Conservation (phyloP, 2,888 invertebrate genomes). For the Salpingus planirostris region DNA sequence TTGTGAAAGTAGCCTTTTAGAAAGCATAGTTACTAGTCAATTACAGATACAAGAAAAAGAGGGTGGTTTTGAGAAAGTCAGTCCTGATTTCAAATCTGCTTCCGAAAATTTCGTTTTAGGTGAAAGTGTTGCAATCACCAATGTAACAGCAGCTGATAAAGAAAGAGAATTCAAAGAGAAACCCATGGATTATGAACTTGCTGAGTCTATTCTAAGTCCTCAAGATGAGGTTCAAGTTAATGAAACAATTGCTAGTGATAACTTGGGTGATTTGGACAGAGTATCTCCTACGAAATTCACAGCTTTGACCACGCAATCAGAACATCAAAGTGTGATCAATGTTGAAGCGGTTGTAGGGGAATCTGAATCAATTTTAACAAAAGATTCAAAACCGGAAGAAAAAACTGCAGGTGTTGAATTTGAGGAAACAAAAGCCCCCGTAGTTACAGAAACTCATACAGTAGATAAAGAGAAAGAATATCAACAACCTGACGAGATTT, state of each 20-base stretch:
- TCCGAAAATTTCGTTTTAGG: conserved; percentile 45
- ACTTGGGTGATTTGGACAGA: conserved; percentile 42
- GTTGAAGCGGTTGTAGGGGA: conserved; percentile 49
- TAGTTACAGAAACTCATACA: conserved; percentile 40
- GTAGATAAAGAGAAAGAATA: conserved; percentile 44
- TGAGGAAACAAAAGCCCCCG: conserved; percentile 41
- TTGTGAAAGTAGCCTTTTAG: conserved; percentile 39
- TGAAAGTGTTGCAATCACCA: conserved; percentile 49
- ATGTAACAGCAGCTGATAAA: conserved; percentile 47
- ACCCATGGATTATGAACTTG: conserved; percentile 17
- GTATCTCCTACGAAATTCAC: conserved; percentile 38
- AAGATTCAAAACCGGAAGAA: conserved; percentile 41
- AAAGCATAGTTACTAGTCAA: conserved; percentile 51
- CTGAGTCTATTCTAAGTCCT: conserved; percentile 32
- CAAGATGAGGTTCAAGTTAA: conserved; percentile 47
- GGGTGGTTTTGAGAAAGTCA: conserved; percentile 36
- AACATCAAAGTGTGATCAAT: conserved; percentile 47
- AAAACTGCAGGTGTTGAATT: conserved; percentile 40
- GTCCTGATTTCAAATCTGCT: conserved; percentile 44
- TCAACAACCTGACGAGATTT: conserved; percentile 27
- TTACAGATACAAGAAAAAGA: conserved; percentile 52
- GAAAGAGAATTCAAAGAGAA: conserved; percentile 45
- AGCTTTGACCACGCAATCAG: conserved; percentile 47
- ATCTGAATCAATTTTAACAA: conserved; percentile 46
- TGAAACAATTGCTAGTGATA: conserved; percentile 49